Percentiles rank a stretch among this genome's conserved stretches.
These are phyloP conservation scores for Eueides isabella DNA, from an alignment of 1,140 invertebrate species.

Conservation along the genomic window DNA sequence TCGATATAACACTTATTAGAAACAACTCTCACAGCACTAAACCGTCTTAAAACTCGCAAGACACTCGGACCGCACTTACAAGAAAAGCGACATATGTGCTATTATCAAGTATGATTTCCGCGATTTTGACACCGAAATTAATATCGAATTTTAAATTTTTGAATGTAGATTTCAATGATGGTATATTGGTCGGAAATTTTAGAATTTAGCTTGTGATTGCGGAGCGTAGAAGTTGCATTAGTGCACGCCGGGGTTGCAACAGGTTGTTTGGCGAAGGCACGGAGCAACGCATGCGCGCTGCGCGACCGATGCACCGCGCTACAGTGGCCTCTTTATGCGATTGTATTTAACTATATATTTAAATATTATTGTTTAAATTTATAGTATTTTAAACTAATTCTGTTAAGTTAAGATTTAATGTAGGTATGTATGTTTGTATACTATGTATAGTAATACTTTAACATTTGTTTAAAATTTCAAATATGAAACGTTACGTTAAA, in stretches of 20 bases:
- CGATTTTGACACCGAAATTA: slow-evolving; percentile 6
- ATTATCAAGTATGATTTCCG: slow-evolving; percentile 11
- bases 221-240: slow-evolving; percentile 68
- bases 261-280: slow-evolving; percentile 73
- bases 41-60: slow-evolving; percentile 59
- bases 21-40: slow-evolving; percentile 58
- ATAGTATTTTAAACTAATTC: too few species aligned
- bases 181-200: slow-evolving; percentile 32
- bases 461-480: too few species aligned
- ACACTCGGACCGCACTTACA: slow-evolving; percentile 57
- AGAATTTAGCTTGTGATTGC: slow-evolving; percentile 62
- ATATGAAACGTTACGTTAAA: too few species aligned
- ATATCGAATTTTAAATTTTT: neutral
- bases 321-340: slow-evolving; percentile 51
- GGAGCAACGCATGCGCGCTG: slow-evolving; percentile 60
- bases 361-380: neutral
- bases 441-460: too few species aligned
- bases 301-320: slow-evolving; percentile 57
- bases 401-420: too few species aligned
- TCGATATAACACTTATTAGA: slow-evolving; percentile 48
- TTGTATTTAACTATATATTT: slow-evolving; percentile 10
- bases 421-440: too few species aligned
- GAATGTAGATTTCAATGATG: slow-evolving; percentile 7
- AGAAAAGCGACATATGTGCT: slow-evolving; percentile 44
- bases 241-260: slow-evolving; percentile 78